Conservation (phyloP, 92 coral and sea anemone species). For the Palythoa heliodiscus region DNA sequence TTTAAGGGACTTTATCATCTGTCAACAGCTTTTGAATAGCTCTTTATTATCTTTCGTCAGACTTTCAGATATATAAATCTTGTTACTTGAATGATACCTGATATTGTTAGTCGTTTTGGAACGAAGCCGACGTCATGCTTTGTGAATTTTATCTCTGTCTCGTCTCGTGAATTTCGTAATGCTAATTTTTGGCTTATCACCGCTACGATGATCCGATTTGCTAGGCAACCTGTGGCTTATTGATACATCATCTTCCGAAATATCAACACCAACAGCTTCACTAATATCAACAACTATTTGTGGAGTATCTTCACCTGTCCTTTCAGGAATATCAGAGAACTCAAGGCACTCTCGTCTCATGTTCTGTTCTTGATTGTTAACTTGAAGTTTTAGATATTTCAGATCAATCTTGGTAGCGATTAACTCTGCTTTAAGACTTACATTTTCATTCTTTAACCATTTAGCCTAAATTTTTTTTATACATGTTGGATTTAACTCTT, state of each 20-base stretch:
- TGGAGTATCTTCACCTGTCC: neutral
- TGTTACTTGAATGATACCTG: neutral
- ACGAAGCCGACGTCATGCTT: neutral
- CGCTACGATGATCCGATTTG: neutral
- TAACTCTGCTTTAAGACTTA: neutral
- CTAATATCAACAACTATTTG: neutral
- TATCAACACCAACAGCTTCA: slow-evolving; percentile 17
- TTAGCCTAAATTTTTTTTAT: no score
- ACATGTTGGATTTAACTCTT: no score
- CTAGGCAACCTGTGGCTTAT: slow-evolving; percentile 10
- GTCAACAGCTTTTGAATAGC: slow-evolving; percentile 7
- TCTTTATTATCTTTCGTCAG: neutral
- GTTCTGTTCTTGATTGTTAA: neutral
- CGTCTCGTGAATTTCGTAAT: slow-evolving; percentile 7
- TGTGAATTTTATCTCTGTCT: neutral
- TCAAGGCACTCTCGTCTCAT: neutral
- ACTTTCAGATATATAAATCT: neutral
- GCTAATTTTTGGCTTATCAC: neutral
- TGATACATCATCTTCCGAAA: slow-evolving; percentile 6
- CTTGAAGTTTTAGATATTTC: neutral
- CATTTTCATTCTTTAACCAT: neutral
- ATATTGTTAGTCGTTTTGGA: neutral
- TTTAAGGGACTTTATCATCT: neutral
- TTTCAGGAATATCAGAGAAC: neutral
- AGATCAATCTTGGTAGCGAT: neutral